Conservation (phyloP, 2,888 invertebrate species). For the Harpalus rubripes region DNA sequence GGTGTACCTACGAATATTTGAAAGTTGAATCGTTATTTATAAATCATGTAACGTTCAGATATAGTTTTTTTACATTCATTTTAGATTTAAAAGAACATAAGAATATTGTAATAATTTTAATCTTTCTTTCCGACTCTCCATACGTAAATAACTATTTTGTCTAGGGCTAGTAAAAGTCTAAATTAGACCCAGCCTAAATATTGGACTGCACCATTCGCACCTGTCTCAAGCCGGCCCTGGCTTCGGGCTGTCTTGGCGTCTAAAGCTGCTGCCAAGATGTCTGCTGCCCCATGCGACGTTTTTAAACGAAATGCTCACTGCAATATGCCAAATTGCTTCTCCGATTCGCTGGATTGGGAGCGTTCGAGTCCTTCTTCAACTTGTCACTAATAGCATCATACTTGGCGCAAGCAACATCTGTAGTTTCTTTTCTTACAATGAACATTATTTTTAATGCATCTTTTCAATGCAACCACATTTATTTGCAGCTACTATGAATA, state of each 20-base stretch:
- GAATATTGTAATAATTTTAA: too few relatives aligned
- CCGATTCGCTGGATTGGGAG: slow-evolving; percentile 47
- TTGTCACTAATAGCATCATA: slow-evolving; percentile 37
- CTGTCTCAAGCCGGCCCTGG: not conserved
- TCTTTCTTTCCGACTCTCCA: too few relatives aligned
- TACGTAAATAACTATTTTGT: too few relatives aligned
- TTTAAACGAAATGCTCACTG: slow-evolving; percentile 62
- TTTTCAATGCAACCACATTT: not conserved
- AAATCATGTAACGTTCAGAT: too few relatives aligned
- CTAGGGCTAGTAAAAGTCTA: too few relatives aligned
- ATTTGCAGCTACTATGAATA: not conserved
- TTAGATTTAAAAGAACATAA: too few relatives aligned
- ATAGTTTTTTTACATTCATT: too few relatives aligned
- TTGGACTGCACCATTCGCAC: too few relatives aligned
- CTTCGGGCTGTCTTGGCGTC: not conserved
- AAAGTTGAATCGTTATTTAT: too few relatives aligned
- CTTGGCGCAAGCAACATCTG: slow-evolving; percentile 24
- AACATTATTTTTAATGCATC: not conserved
- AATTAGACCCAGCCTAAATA: too few relatives aligned
- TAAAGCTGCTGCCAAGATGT: slow-evolving; percentile 58
- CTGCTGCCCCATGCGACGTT: slow-evolving; percentile 59
- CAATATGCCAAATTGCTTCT: slow-evolving; percentile 65
- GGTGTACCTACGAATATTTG: too few relatives aligned
- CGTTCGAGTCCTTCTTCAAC: slow-evolving; percentile 46
- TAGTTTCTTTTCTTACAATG: not conserved